phyloP scores from a whole-genome alignment of 1,140 invertebrate genomes.

The Atta colombica region DNA sequence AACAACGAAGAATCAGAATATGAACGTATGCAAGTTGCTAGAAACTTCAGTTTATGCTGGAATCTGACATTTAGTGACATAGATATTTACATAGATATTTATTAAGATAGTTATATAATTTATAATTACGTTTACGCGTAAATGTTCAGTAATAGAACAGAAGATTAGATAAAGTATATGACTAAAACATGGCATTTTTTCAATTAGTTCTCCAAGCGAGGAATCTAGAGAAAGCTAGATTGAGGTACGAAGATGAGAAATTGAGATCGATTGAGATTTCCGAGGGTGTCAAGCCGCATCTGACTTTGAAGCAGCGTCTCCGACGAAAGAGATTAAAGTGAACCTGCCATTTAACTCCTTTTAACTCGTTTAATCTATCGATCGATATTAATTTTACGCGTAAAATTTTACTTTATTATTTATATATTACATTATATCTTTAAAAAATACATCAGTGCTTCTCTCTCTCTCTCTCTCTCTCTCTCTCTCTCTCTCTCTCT shows the following conservation, averaged over 20 bases:
- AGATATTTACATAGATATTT: not conserved
- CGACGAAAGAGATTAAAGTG: conserved; percentile 81
- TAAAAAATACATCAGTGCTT: not conserved
- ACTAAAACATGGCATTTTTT: conserved; percentile 82
- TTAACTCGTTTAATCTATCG: not conserved
- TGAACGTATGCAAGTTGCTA: not conserved
- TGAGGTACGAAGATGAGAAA: conserved; percentile 86
- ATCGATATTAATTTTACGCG: conserved; percentile 33
- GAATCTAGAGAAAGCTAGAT: conserved; percentile 83
- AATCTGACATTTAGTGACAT: conserved; percentile 31
- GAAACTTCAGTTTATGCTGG: conserved; percentile 28
- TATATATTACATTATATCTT: conserved; percentile 25
- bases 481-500: not conserved
- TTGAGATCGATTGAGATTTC: conserved; percentile 85
- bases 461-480: not conserved
- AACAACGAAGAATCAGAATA: conserved; percentile 13
- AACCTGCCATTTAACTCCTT: conserved; percentile 21
- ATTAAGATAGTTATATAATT: conserved; percentile 12
- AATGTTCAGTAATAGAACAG: conserved; percentile 24
- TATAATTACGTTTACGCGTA: not conserved
- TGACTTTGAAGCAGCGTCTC: conserved; percentile 84
- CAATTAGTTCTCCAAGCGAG: conserved; percentile 85
- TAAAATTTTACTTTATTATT: conserved; percentile 24
- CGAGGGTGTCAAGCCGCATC: conserved; percentile 80
- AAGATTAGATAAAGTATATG: not conserved